A percentile compares a stretch with the other conserved stretches of the same genome.
Conservation (phyloP, 1,140 invertebrate species). For the Scaptomyza pallida region DNA sequence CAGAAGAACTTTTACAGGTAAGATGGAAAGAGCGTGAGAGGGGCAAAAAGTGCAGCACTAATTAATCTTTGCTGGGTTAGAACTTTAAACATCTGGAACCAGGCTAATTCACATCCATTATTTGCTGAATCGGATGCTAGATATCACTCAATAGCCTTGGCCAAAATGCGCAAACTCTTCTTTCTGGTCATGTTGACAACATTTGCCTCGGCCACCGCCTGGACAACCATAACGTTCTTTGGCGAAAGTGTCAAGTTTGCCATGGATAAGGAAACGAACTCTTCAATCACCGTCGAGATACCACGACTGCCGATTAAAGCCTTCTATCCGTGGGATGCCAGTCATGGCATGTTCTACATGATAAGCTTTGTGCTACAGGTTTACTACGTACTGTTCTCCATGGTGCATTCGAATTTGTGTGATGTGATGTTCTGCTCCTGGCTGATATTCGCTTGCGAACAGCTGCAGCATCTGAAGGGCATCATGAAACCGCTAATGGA, state of each 20-base stretch:
- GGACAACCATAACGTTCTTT: conserved; percentile 91
- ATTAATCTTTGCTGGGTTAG: conserved; percentile 67
- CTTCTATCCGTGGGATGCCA: conserved; percentile 90
- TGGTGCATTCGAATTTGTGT: conserved; percentile 89
- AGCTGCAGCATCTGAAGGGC: conserved; percentile 91
- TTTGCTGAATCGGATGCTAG: conserved; percentile 92
- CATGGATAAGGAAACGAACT: conserved; percentile 89
- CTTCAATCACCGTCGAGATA: conserved; percentile 88
- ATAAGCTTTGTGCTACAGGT: conserved; percentile 89
- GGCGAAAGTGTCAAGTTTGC: conserved; percentile 89
- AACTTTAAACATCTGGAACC: conserved; percentile 91
- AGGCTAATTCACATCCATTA: conserved; percentile 91
- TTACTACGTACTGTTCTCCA: conserved; percentile 90
- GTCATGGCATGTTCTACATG: conserved; percentile 88
- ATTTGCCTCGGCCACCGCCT: conserved; percentile 86
- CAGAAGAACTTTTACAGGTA: conserved; percentile 91
- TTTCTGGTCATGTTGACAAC: conserved; percentile 88
- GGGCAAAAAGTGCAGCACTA: background rate
- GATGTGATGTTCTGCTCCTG: conserved; percentile 93
- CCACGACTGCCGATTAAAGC: conserved; percentile 90
- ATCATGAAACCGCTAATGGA: conserved; percentile 94
- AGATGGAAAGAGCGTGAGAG: conserved; percentile 24
- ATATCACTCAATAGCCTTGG: conserved; percentile 89
- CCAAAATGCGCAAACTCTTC: conserved; percentile 90
- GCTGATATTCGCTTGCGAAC: conserved; percentile 92